These are phyloP conservation scores for Hyposoter dolosus DNA, from an alignment of 2,888 invertebrate species.

Conservation along the genomic window DNA sequence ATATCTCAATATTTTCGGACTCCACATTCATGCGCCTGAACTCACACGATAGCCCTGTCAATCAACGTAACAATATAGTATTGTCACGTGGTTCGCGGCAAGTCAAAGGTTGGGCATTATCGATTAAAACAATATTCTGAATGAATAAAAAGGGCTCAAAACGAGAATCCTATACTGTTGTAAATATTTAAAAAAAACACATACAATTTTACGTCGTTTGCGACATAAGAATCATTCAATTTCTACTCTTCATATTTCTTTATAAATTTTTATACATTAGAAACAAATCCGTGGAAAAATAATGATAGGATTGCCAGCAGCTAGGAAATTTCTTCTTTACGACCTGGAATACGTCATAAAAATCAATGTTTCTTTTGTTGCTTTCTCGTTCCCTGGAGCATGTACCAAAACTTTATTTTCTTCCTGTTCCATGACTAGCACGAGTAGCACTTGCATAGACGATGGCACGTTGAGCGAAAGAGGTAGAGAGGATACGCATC, in stretches of 20 bases:
- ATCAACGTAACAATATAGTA: too few relatives aligned
- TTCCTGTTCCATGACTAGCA: constrained; percentile 22
- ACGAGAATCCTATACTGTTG: too few relatives aligned
- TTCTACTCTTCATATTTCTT: not conserved
- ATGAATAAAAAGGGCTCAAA: too few relatives aligned
- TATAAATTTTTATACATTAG: not conserved
- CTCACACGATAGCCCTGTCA: too few relatives aligned
- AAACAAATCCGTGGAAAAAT: not conserved
- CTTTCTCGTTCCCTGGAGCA: constrained; percentile 39
- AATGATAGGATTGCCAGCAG: not conserved
- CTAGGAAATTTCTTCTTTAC: not conserved
- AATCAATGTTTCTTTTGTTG: constrained; percentile 13
- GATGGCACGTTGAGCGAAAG: not conserved
- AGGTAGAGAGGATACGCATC: constrained; percentile 39
- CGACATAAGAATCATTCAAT: not conserved
- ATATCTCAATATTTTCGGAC: too few relatives aligned
- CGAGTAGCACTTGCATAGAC: constrained; percentile 1
- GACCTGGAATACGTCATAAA: not conserved
- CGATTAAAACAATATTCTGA: too few relatives aligned
- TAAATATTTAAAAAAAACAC: too few relatives aligned
- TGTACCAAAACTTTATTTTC: constrained; percentile 29
- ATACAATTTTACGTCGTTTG: too few relatives aligned
- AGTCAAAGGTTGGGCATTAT: too few relatives aligned
- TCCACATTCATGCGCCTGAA: too few relatives aligned
- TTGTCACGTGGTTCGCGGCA: too few relatives aligned